These are phyloP conservation scores for Eupithecia subfuscata DNA, from an alignment of 2,888 invertebrate species.

Conservation along the genomic window DNA sequence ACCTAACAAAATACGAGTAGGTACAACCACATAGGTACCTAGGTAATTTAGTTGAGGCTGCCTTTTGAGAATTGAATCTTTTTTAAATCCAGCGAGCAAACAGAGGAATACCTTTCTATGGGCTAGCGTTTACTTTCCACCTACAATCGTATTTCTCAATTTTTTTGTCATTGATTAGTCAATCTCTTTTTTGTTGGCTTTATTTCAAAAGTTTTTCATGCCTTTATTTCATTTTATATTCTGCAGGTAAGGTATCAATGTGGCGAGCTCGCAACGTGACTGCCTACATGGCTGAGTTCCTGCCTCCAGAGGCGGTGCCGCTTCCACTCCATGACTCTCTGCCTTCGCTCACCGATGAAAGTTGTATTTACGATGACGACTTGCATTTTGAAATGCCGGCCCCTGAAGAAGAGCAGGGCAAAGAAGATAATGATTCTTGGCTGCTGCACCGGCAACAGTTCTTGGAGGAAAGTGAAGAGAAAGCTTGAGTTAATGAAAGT, in stretches of 20 bases:
- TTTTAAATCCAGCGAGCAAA: too few relatives aligned
- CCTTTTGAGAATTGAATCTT: too few relatives aligned
- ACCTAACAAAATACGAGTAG: too few relatives aligned
- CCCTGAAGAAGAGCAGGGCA: constrained; percentile 70
- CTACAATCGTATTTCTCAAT: not conserved
- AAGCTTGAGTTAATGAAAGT: constrained; percentile 32
- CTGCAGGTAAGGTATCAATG: constrained; percentile 77
- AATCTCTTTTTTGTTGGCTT: not conserved
- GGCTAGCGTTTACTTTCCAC: too few relatives aligned
- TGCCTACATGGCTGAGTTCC: constrained; percentile 86
- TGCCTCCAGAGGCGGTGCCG: constrained; percentile 88
- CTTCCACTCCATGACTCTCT: constrained; percentile 86
- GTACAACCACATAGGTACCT: too few relatives aligned
- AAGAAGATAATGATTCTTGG: constrained; percentile 74
- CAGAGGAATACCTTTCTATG: too few relatives aligned
- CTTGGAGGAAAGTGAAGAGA: constrained; percentile 68
- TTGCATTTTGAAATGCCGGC: constrained; percentile 70
- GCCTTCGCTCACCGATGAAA: constrained; percentile 77
- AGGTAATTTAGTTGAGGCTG: too few relatives aligned
- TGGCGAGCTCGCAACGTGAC: constrained; percentile 89
- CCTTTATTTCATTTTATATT: not conserved
- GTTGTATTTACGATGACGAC: constrained; percentile 64
- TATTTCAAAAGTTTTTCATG: not conserved
- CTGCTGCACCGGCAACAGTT: constrained; percentile 74
- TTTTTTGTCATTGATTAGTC: not conserved